A percentile compares a stretch with the other conserved stretches of the same genome.
Evolutionary conservation across 2,797 vertebrate species (phyloP).

Genomic region (Buceros bicornis): DNA sequence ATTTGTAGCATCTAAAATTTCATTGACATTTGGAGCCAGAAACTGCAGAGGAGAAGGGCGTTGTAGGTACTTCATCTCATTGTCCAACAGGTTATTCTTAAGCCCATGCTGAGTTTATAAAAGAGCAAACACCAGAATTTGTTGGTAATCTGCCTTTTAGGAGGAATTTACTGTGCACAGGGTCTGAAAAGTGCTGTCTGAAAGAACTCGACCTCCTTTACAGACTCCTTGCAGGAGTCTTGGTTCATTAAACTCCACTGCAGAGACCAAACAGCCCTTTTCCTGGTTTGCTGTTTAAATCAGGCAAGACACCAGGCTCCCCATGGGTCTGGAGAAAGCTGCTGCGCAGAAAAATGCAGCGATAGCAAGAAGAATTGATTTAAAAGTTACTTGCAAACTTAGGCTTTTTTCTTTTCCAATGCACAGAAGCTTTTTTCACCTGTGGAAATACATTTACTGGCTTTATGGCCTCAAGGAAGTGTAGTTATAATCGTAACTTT

Average conservation of each 20-base stretch:
- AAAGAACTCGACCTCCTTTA: conserved; percentile 38
- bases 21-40: conserved; percentile 22
- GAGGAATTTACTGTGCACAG: conserved; percentile 22
- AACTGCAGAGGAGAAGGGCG: neutral
- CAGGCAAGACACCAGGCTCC: neutral
- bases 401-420: neutral
- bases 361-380: neutral
- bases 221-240: neutral
- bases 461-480: neutral
- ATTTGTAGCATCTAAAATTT: conserved; percentile 35
- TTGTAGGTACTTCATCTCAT: conserved; percentile 7
- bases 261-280: conserved; percentile 31
- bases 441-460: neutral
- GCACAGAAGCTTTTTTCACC: neutral
- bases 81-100: neutral
- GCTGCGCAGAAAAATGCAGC: neutral
- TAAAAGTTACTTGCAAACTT: neutral
- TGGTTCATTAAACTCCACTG: conserved; percentile 50
- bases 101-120: neutral
- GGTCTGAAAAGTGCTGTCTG: conserved; percentile 26
- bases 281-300: conserved; percentile 36
- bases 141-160: neutral
- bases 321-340: neutral
- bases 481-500: conserved; percentile 2
- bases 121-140: neutral